phyloP scores from a whole-genome alignment of 2,888 invertebrate genomes.

The Macaria liturata region DNA sequence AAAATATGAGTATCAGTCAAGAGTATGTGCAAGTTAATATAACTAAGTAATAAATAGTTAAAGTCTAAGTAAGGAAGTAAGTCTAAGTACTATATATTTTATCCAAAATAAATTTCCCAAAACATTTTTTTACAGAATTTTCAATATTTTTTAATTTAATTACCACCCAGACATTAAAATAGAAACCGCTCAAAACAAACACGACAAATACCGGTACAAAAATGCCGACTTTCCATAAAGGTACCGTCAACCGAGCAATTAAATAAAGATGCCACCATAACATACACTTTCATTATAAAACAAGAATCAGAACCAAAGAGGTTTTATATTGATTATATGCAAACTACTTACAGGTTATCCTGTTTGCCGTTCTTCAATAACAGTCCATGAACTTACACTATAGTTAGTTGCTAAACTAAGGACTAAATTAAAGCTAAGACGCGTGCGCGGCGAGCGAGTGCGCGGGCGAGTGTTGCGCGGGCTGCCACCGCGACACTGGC shows the following conservation, averaged over 20 bases:
- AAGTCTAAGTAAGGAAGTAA: no score
- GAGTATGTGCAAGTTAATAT: no score
- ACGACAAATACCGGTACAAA: constrained; percentile 9
- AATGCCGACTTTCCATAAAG: constrained; percentile 24
- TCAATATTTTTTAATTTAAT: no score
- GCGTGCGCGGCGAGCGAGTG: constrained; percentile 52
- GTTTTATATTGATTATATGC: background rate
- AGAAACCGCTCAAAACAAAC: constrained; percentile 1
- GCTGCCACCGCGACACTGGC: constrained; percentile 37
- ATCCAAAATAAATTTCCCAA: no score
- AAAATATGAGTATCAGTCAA: no score
- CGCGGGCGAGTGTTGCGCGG: constrained; percentile 59
- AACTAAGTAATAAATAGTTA: no score
- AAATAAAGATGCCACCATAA: constrained; percentile 15
- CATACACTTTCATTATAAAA: constrained; percentile 6
- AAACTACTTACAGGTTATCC: constrained; percentile 48
- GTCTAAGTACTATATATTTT: no score
- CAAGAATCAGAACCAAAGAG: constrained; percentile 1
- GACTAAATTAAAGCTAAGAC: constrained; percentile 40
- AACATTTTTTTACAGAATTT: no score
- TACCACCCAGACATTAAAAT: background rate
- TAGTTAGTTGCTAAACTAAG: constrained; percentile 38
- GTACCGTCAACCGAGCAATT: constrained; percentile 15
- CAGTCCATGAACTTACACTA: constrained; percentile 49
- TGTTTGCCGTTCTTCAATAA: constrained; percentile 31